phyloP scores from a whole-genome alignment of 2,797 vertebrate species.

The Acanthiza pusilla region DNA sequence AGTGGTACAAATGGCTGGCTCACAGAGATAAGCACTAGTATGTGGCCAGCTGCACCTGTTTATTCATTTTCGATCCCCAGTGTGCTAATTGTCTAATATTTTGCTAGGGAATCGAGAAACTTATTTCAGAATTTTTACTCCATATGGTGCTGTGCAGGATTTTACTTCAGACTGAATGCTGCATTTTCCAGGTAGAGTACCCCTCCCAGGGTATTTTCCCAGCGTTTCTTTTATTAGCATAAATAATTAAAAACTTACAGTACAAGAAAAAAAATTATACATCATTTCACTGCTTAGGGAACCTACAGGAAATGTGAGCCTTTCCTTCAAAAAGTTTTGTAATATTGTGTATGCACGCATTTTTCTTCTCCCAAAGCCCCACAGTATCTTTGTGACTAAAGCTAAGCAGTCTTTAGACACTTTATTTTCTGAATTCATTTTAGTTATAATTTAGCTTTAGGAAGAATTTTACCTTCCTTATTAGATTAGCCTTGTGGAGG shows the following conservation, averaged over 20 bases:
- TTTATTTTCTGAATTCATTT: not conserved
- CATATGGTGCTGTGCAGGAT: not conserved
- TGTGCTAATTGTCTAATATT: not conserved
- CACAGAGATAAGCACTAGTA: not conserved
- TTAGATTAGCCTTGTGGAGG: not conserved
- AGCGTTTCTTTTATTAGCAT: not conserved
- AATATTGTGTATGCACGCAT: not conserved
- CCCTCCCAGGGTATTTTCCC: not conserved
- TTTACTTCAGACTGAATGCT: not conserved
- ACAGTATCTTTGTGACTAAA: not conserved
- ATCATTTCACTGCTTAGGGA: not conserved
- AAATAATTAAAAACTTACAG: not conserved
- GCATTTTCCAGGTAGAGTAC: not conserved
- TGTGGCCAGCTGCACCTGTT: not conserved
- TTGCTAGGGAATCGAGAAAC: not conserved
- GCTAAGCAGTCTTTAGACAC: not conserved
- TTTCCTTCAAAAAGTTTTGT: not conserved
- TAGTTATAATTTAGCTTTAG: not conserved
- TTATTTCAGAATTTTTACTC: not conserved
- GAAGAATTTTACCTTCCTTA: not conserved
- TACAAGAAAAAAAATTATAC: not conserved
- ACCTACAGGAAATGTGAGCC: not conserved
- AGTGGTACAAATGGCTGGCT: not conserved
- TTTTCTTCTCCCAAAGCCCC: not conserved
- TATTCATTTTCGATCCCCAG: not conserved